Conservation (phyloP, 2,113 vertebrate genomes). For the Phoxinus phoxinus region DNA sequence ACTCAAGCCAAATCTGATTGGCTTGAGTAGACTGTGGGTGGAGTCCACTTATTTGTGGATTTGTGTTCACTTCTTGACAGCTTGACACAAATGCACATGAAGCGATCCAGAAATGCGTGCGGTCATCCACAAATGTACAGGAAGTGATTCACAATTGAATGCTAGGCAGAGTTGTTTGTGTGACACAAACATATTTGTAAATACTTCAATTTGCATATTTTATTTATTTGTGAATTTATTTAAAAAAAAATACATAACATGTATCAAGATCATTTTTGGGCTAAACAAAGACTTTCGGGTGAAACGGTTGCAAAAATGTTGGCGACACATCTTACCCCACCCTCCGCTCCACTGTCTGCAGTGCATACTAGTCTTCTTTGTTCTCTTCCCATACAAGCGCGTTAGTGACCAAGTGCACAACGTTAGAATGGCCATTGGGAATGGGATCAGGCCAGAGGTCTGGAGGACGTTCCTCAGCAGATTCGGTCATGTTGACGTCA, state of each 20-base stretch:
- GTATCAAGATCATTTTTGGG: neutral
- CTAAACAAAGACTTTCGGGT: neutral
- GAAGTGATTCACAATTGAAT: no score
- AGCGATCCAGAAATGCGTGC: no score
- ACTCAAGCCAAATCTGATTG: no score
- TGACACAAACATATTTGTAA: no score
- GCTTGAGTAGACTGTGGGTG: no score
- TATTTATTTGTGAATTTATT: no score
- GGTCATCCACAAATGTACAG: no score
- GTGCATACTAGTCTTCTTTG: neutral
- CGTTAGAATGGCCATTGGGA: conserved; percentile 85
- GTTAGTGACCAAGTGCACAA: conserved; percentile 77
- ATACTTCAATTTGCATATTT: no score
- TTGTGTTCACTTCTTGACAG: no score
- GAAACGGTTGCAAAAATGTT: neutral
- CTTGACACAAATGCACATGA: no score
- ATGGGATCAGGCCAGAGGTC: conserved; percentile 80
- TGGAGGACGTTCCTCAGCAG: conserved; percentile 82
- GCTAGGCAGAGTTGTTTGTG: no score
- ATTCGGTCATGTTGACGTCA: conserved; percentile 80
- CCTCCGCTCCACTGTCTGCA: neutral
- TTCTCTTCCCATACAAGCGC: conserved; percentile 66
- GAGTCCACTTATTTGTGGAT: no score
- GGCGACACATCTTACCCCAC: neutral
- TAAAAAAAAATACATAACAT: neutral